Percentiles rank a stretch among this genome's conserved stretches.
These are phyloP conservation scores for Entomyzon cyanotis DNA, from an alignment of 2,113 vertebrate species.

Conservation along the genomic window DNA sequence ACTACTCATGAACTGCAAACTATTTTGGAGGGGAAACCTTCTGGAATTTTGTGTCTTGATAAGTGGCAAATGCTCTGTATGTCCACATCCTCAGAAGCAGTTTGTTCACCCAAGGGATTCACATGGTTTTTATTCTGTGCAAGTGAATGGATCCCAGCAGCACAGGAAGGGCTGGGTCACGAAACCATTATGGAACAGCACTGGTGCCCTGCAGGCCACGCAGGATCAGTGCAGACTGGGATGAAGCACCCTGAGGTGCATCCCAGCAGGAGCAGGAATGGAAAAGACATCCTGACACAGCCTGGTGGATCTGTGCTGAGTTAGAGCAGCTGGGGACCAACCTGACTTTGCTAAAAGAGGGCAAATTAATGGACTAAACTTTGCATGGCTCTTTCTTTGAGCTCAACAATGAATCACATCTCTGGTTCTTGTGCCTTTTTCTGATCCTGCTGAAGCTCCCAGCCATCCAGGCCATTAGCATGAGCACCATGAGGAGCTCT, in stretches of 20 bases:
- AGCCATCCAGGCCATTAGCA: background rate
- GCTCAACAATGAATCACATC: background rate
- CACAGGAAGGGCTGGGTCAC: accelerated
- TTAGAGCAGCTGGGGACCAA: background rate
- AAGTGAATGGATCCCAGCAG: background rate
- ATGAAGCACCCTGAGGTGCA: background rate
- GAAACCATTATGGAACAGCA: accelerated
- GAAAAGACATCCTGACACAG: background rate
- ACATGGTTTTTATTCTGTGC: background rate
- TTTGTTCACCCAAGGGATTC: background rate
- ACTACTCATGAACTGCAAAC: background rate
- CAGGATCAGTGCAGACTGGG: background rate
- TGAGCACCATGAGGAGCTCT: background rate
- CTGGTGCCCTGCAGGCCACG: accelerated
- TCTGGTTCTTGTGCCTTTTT: background rate
- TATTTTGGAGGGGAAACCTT: background rate
- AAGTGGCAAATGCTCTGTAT: background rate
- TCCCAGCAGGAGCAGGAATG: background rate
- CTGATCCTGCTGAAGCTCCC: background rate
- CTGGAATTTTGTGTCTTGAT: background rate
- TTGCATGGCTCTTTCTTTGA: background rate
- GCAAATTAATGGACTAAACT: background rate
- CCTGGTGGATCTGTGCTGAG: background rate
- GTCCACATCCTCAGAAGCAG: background rate
- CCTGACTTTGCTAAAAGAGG: background rate